Conservation (phyloP, 2,888 invertebrate genomes). For the Xanthia icteritia region DNA sequence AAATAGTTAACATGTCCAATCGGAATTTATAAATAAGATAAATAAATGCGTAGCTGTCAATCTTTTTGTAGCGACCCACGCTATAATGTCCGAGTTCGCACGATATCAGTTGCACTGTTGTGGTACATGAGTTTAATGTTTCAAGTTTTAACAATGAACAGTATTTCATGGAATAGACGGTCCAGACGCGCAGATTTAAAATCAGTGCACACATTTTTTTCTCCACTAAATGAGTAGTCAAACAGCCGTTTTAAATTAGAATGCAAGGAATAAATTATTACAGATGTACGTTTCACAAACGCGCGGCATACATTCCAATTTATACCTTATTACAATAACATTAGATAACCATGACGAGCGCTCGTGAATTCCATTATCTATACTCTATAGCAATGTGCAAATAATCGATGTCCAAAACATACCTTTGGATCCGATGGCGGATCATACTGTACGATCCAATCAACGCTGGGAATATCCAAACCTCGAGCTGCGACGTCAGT, state of each 20-base stretch:
- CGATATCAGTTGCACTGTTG: constrained; percentile 31
- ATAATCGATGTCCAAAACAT: constrained; percentile 40
- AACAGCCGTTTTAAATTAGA: not conserved
- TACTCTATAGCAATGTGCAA: not conserved
- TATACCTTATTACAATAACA: not conserved
- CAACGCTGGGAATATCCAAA: constrained; percentile 98
- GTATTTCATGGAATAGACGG: not conserved
- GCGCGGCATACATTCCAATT: not conserved
- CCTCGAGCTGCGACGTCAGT: constrained; percentile 99
- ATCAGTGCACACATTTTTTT: not conserved
- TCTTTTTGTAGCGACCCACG: constrained; percentile 13
- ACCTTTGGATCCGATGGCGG: constrained; percentile 99
- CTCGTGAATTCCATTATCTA: not conserved
- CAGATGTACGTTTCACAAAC: not conserved
- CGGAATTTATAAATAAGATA: constrained; percentile 39
- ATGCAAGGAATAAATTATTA: not conserved
- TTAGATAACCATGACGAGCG: not conserved
- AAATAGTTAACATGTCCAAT: constrained; percentile 38
- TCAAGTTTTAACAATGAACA: not conserved
- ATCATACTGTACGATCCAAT: constrained; percentile 99
- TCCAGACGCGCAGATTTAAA: not conserved
- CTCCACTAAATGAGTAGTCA: not conserved
- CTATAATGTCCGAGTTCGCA: constrained; percentile 7
- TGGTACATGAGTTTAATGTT: not conserved
- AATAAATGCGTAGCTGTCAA: constrained; percentile 30